Percentiles rank a stretch among this genome's conserved stretches.
These are phyloP conservation scores for Phorcus lineatus DNA, from an alignment of 2,888 invertebrate species.

Conservation along the genomic window DNA sequence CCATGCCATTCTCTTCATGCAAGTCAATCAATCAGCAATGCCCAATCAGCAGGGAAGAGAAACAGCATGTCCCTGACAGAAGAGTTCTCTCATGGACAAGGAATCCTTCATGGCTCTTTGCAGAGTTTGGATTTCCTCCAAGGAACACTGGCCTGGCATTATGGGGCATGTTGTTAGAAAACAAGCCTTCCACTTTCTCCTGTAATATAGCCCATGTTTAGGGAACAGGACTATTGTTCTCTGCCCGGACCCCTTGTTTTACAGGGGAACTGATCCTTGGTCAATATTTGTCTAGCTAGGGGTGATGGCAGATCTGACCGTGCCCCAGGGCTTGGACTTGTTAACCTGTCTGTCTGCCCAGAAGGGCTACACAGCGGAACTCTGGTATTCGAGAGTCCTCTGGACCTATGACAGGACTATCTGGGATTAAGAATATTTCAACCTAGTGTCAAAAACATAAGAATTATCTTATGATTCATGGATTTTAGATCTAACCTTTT, in stretches of 20 bases:
- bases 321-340: not conserved
- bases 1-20: too few relatives aligned
- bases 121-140: not conserved
- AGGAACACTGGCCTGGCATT: not conserved
- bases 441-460: too few relatives aligned
- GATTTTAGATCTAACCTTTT: too few relatives aligned
- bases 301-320: not conserved
- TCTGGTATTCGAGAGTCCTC: too few relatives aligned
- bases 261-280: not conserved
- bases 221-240: not conserved
- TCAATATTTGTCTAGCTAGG: not conserved
- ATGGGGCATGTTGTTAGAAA: not conserved
- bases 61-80: not conserved
- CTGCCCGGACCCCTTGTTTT: not conserved
- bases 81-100: slow-evolving; percentile 1
- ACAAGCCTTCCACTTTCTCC: not conserved
- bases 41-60: too few relatives aligned
- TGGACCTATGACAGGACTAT: too few relatives aligned
- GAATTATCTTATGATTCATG: too few relatives aligned
- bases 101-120: not conserved
- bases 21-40: too few relatives aligned
- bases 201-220: slow-evolving; percentile 11
- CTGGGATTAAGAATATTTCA: too few relatives aligned
- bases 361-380: too few relatives aligned
- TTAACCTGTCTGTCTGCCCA: not conserved